A percentile compares a stretch with the other conserved stretches of the same genome.
Evolutionary conservation across 2,888 invertebrate genomes (phyloP).

Genomic region (Phyto melanocephala): DNA sequence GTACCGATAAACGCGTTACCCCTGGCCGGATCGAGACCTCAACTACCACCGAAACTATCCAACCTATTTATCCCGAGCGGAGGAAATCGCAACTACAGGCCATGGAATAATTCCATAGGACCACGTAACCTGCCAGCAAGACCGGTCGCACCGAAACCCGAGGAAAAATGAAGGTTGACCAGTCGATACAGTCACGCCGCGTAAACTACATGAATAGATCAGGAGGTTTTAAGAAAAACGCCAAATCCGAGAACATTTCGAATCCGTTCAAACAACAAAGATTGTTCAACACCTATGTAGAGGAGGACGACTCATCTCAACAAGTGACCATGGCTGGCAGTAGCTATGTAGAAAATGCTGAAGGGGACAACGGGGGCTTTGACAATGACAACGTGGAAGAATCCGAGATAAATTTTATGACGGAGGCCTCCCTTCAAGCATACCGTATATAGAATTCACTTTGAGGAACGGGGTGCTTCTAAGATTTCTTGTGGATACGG

Average conservation of each 20-base stretch:
- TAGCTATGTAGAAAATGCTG: too few relatives aligned
- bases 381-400: background rate
- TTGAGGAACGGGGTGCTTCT: background rate
- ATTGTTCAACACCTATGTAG: background rate
- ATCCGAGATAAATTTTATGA: too few relatives aligned
- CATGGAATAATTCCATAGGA: background rate
- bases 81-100: background rate
- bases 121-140: background rate
- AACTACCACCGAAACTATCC: background rate
- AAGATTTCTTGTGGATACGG: constrained; percentile 25
- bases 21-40: background rate
- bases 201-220: background rate
- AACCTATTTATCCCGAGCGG: background rate
- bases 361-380: too few relatives aligned
- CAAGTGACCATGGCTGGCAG: background rate
- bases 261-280: background rate
- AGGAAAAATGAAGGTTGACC: constrained; percentile 8
- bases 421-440: too few relatives aligned
- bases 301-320: too few relatives aligned
- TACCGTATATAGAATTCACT: constrained; percentile 9
- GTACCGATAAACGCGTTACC: background rate
- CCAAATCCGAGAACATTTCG: background rate
- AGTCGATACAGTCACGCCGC: background rate
- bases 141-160: background rate
- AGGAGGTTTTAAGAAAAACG: background rate